Percentiles rank a stretch among this genome's conserved stretches.
These are phyloP conservation scores for Phoeniculus purpureus DNA, from an alignment of 2,797 vertebrate species.

Conservation along the genomic window DNA sequence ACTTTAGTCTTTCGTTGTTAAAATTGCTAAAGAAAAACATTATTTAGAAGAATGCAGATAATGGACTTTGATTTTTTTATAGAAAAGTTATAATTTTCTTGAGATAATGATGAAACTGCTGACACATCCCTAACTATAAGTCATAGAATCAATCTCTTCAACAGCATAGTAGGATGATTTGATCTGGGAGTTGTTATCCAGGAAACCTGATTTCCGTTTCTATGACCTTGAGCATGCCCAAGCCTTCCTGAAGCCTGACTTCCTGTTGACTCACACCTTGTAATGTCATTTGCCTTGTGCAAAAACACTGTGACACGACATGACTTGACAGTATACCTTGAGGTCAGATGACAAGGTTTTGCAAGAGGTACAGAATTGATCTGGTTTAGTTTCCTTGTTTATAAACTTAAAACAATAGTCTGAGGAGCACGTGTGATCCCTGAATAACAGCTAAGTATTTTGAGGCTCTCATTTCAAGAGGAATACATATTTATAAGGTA, in stretches of 20 bases:
- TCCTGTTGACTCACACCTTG: neutral
- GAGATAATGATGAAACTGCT: neutral
- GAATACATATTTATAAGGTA: neutral
- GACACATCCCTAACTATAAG: neutral
- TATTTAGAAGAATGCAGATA: neutral
- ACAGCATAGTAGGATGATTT: neutral
- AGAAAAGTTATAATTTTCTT: neutral
- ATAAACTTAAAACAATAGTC: neutral
- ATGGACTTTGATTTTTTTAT: neutral
- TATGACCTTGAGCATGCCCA: neutral
- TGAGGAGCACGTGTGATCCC: neutral
- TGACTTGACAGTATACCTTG: neutral
- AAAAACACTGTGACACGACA: neutral
- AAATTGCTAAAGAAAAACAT: neutral
- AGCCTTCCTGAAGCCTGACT: neutral
- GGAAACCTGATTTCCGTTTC: constrained; percentile 16
- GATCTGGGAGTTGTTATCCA: neutral
- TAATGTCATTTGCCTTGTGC: neutral
- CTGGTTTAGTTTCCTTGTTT: neutral
- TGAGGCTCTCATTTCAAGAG: neutral
- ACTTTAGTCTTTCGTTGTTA: neutral
- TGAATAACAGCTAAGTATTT: neutral
- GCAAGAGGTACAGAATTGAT: neutral
- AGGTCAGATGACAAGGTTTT: neutral
- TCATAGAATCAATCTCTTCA: neutral